Evolutionary conservation across 2,113 vertebrate species (phyloP).

Genomic region (Ochotona curzoniae): DNA sequence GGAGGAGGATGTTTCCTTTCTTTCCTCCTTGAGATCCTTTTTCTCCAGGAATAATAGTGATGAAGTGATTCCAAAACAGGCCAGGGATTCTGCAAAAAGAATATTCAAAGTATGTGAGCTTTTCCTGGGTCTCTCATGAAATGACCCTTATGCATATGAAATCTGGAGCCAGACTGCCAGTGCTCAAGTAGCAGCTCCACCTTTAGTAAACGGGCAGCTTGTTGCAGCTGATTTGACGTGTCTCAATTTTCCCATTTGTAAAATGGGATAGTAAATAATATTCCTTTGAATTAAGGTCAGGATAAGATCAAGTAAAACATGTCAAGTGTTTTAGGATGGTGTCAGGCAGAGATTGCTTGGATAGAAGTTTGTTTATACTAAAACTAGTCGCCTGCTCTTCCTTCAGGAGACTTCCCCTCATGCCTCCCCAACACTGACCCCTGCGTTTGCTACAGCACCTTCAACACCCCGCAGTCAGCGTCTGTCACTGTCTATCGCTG

Average conservation of each 20-base stretch:
- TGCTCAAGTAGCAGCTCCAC: neutral
- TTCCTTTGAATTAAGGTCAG: neutral
- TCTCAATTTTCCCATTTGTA: neutral
- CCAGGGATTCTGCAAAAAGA: neutral
- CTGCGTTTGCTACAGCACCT: neutral
- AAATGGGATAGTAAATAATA: neutral
- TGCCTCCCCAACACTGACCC: neutral
- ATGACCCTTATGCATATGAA: neutral
- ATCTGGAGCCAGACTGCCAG: neutral
- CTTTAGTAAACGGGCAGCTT: neutral
- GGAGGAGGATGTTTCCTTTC: neutral
- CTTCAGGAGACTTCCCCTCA: neutral
- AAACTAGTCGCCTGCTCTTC: neutral
- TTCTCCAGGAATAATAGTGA: neutral
- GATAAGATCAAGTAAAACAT: neutral
- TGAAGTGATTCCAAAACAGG: neutral
- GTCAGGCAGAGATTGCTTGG: neutral
- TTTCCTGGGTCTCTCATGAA: slow-evolving; percentile 20
- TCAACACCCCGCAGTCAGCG: neutral
- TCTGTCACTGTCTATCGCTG: neutral
- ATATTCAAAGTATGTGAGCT: neutral
- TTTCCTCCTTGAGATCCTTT: neutral
- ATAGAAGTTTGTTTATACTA: neutral
- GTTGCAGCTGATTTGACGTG: neutral
- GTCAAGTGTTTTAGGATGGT: neutral